These are phyloP conservation scores for Cygnus atratus DNA, from an alignment of 2,113 vertebrate genomes.

Conservation along the genomic window DNA sequence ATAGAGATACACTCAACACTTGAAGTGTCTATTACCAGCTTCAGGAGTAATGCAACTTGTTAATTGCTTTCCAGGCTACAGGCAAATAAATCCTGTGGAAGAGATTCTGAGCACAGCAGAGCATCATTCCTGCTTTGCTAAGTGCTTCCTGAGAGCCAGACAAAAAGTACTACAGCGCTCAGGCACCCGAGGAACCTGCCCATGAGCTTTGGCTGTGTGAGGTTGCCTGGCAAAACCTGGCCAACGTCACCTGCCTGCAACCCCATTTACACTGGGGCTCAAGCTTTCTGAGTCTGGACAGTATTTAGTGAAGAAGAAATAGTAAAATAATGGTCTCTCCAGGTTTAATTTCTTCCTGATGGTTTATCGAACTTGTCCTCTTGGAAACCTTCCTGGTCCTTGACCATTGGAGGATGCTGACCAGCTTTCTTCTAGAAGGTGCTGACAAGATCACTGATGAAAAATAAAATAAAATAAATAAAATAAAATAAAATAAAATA, in stretches of 20 bases:
- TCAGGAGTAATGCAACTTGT: neutral
- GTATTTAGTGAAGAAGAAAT: neutral
- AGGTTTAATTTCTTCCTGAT: neutral
- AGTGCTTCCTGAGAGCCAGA: neutral
- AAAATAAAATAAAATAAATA: neutral
- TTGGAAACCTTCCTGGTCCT: neutral
- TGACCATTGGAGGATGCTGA: neutral
- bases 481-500: neutral
- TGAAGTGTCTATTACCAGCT: neutral
- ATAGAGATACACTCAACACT: neutral
- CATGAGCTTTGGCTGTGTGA: neutral
- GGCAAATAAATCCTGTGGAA: neutral
- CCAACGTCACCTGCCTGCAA: neutral
- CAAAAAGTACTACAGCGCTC: neutral
- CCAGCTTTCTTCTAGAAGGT: neutral
- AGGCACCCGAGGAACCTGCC: neutral
- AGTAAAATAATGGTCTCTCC: neutral
- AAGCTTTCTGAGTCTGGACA: neutral
- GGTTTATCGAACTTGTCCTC: neutral
- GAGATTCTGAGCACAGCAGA: neutral
- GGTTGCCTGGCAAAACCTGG: neutral
- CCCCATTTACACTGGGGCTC: neutral
- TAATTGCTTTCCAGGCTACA: neutral
- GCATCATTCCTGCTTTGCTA: neutral
- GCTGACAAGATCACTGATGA: neutral